phyloP scores from a whole-genome alignment of 2,113 vertebrate species.

The Suricata suricatta region DNA sequence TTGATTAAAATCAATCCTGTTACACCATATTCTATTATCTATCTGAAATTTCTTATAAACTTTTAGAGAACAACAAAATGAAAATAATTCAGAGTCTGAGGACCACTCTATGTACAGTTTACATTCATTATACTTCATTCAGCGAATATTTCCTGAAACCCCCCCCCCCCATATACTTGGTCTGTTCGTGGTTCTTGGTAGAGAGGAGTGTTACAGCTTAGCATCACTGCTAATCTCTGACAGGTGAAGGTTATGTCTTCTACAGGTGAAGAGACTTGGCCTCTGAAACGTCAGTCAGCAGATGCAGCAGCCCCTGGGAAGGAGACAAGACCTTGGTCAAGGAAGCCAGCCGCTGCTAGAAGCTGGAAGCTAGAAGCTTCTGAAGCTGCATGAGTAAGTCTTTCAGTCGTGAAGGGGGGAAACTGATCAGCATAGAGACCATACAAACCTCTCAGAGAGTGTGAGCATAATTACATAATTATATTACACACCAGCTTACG shows the following conservation, averaged over 20 bases:
- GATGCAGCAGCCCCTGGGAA: background rate
- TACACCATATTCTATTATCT: background rate
- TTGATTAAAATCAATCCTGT: background rate
- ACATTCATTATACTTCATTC: background rate
- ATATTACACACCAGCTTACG: background rate
- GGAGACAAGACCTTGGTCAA: background rate
- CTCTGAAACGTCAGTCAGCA: too few species aligned
- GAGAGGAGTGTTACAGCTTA: background rate
- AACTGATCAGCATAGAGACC: background rate
- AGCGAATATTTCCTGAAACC: background rate
- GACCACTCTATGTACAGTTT: background rate
- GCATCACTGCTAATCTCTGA: too few species aligned
- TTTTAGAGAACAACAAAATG: slow-evolving; percentile 29
- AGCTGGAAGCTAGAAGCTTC: background rate
- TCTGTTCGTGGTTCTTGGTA: background rate
- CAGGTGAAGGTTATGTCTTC: background rate
- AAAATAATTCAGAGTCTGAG: background rate
- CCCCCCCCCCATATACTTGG: rapidly evolving
- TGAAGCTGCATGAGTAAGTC: background rate
- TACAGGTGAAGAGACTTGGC: too few species aligned
- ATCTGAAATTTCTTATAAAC: background rate
- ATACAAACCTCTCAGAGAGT: too few species aligned
- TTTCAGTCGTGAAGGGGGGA: background rate
- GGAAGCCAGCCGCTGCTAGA: background rate
- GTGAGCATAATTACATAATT: background rate